A percentile compares a stretch with the other conserved stretches of the same genome.
Evolutionary conservation across 2,113 vertebrate genomes (phyloP).

Genomic region (Oenanthe oenanthe): DNA sequence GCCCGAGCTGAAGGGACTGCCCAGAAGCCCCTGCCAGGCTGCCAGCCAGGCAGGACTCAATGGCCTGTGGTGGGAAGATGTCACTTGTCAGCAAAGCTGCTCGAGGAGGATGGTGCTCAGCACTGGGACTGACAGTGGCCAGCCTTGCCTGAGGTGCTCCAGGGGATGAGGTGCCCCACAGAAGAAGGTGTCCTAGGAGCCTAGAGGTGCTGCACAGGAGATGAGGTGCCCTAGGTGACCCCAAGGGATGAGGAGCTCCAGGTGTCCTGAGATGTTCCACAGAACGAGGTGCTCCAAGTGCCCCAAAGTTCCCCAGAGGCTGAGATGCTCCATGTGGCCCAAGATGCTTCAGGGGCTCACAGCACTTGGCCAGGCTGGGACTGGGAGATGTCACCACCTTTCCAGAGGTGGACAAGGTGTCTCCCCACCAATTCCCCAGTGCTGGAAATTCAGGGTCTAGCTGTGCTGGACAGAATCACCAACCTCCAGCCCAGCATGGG

Average conservation of each 20-base stretch:
- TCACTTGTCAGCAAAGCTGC: neutral
- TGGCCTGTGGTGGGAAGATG: neutral
- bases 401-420: rapidly evolving
- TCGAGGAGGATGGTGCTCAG: rapidly evolving
- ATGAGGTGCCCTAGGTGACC: neutral
- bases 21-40: neutral
- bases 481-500: neutral
- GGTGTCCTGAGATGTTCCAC: neutral
- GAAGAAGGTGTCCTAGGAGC: neutral
- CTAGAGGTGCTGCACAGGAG: neutral
- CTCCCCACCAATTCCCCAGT: neutral
- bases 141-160: neutral
- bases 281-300: neutral
- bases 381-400: neutral
- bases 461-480: neutral
- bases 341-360: neutral
- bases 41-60: neutral
- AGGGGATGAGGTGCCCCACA: neutral
- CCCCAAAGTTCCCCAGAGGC: rapidly evolving
- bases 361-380: neutral
- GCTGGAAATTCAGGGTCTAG: neutral
- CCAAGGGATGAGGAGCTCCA: neutral
- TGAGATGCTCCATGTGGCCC: neutral
- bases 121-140: rapidly evolving
- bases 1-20: rapidly evolving